Percentiles rank a stretch among this genome's conserved stretches.
These are phyloP conservation scores for Phenganax subtilis DNA, from an alignment of 92 coral and sea anemone species.

Conservation along the genomic window DNA sequence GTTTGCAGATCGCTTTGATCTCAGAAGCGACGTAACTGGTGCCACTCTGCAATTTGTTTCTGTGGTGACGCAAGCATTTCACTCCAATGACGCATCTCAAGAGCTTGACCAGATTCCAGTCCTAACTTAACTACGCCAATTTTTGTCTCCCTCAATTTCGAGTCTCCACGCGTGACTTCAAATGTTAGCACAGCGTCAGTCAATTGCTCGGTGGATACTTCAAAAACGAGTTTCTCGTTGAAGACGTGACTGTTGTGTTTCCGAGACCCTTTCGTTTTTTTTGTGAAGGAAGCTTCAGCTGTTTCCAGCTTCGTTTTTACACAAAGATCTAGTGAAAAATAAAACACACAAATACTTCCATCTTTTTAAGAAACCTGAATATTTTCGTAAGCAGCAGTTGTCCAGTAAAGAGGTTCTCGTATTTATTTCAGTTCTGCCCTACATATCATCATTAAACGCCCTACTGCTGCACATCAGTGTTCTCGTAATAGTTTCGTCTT, in stretches of 20 bases:
- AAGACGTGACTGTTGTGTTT: conserved; percentile 66
- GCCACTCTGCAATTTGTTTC: conserved; percentile 78
- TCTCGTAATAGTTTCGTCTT: no score
- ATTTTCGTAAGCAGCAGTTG: no score
- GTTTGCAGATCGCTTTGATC: not conserved
- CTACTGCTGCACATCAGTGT: no score
- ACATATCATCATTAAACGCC: no score
- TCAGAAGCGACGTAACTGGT: conserved; percentile 50
- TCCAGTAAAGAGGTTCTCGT: no score
- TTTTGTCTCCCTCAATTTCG: conserved; percentile 59
- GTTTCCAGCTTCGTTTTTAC: conserved; percentile 27
- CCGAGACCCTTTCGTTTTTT: conserved; percentile 69
- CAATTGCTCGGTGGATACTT: conserved; percentile 68
- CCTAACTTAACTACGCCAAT: conserved; percentile 73
- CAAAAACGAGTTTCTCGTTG: conserved; percentile 81
- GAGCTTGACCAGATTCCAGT: conserved; percentile 61
- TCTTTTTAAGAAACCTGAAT: not conserved
- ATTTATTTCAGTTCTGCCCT: no score
- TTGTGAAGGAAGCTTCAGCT: conserved; percentile 36
- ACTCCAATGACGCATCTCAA: conserved; percentile 87
- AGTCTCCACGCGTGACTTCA: conserved; percentile 71
- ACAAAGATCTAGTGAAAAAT: conserved; percentile 1
- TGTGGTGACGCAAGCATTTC: conserved; percentile 87
- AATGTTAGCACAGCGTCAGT: conserved; percentile 62
- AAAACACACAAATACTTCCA: not conserved